Percentiles rank a stretch among this genome's conserved stretches.
These are phyloP conservation scores for Rambutsinella grinnellia DNA, from an alignment of 2,888 invertebrate genomes.

Conservation along the genomic window DNA sequence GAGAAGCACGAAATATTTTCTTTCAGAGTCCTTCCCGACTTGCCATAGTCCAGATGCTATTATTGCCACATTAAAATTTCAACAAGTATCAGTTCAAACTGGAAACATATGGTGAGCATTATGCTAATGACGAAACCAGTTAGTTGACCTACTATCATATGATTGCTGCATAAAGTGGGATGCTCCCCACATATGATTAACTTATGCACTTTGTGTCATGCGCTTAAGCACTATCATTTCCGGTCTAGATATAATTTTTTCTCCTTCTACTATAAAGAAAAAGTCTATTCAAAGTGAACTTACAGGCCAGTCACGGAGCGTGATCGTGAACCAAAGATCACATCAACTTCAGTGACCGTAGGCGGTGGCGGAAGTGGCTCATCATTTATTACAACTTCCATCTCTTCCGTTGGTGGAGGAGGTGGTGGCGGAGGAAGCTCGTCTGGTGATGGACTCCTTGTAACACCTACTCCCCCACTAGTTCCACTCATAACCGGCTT, in stretches of 20 bases:
- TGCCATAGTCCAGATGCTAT: background rate
- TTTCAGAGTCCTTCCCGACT: no score
- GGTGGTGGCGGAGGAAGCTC: conserved; percentile 71
- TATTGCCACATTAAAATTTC: background rate
- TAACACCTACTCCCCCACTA: conserved; percentile 66
- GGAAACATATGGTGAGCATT: background rate
- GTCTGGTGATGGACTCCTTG: conserved; percentile 75
- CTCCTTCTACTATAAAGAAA: background rate
- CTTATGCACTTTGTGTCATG: no score
- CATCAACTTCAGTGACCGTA: conserved; percentile 61
- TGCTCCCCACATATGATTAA: no score
- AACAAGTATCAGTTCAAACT: no score
- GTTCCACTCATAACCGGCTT: conserved; percentile 60
- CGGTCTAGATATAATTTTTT: conserved; percentile 3
- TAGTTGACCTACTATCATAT: background rate
- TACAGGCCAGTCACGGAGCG: conserved; percentile 63
- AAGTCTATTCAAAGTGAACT: conserved; percentile 39
- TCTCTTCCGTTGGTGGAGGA: conserved; percentile 75
- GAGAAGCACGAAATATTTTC: no score
- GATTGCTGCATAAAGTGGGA: no score
- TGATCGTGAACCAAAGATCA: conserved; percentile 60
- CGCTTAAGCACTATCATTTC: conserved; percentile 3
- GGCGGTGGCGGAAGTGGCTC: conserved; percentile 79
- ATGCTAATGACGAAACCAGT: background rate
- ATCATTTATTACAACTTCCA: conserved; percentile 75